Base-by-base conservation (phyloP, 2,888 invertebrate genomes). In the Stegana nigrithorax region DNA sequence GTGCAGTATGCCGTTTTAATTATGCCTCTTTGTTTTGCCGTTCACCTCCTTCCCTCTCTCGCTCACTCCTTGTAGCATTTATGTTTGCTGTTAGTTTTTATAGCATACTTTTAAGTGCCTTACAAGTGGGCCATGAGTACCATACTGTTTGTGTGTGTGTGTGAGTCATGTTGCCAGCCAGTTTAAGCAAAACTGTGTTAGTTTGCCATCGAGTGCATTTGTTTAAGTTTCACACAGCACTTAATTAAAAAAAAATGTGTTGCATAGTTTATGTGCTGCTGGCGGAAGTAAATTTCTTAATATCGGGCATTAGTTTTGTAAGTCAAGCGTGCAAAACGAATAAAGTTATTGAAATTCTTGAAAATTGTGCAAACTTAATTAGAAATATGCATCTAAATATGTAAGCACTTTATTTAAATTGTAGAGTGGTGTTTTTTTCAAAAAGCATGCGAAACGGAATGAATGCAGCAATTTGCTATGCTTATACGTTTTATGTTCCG, bases 131-230 rank as follows among this genome's bases (percentile, higher is more conserved):
- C 23, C 14, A 47, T 25, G 25, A 47, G n/a, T 32, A 32, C 32
- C 8, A 32, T 26, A 25, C 4, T 55, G 53, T 14, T 6, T 23
- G 47, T 51, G 32, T 36, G 4, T 27, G 14, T 29, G 27, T 51
- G 47, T 51, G 51, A 27, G 26, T 14, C 25, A 53, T 53, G 29
- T 19, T 53, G 14, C 29, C 51, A 53, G 17, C 27, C 19, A 32
- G 53, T 55, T 55, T 55, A 55, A 39, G 53, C 1, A 21, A 55
- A 55, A 55, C 53, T 55, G 23, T 55, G 53, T 55, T 55, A 55
- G 53, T 55, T 26, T 23, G 50, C 26, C 50, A 50, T 26, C 19
- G 53, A 53, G 32, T 47, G 47, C 47, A 47, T 47, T 47, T 23
- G 47, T 47, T 23, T 17, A 17, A 55, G 21, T 55, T 55, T 21